Evolutionary conservation across 2,113 vertebrate genomes (phyloP).

Genomic region (Greenwoodochromis staneri): DNA sequence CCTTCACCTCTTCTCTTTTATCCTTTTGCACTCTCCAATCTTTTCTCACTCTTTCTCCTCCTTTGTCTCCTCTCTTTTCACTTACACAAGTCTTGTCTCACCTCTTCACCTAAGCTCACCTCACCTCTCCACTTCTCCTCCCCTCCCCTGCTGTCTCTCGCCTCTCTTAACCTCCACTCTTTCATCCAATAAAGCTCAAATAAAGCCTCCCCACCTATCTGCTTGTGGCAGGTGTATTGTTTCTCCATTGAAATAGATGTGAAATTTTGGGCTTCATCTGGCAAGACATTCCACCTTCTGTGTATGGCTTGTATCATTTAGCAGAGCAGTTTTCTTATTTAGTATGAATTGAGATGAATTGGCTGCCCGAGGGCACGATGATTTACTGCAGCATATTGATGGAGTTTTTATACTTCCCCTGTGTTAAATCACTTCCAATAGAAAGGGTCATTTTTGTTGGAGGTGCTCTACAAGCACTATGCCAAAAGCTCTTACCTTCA

Average conservation of each 20-base stretch:
- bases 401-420: conserved; percentile 8
- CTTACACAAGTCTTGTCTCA: background rate
- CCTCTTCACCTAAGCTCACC: background rate
- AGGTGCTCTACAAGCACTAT: background rate
- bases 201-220: background rate
- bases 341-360: conserved; percentile 43
- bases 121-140: background rate
- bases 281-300: background rate
- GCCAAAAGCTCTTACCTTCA: background rate
- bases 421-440: background rate
- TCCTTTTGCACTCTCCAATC: background rate
- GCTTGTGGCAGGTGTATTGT: background rate
- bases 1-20: background rate
- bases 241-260: background rate
- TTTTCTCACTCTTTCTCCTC: background rate
- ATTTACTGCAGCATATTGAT: conserved; percentile 31
- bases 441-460: background rate
- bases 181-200: background rate
- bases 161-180: conserved; percentile 9
- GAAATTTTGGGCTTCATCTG: conserved; percentile 16
- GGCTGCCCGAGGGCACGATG: background rate
- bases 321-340: conserved; percentile 4
- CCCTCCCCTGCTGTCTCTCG: background rate
- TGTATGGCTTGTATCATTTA: conserved; percentile 9
- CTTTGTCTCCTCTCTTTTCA: background rate